Evolutionary conservation across 2,797 vertebrate species (phyloP), one percentile per base, ranked within the genome.

Genomic region (Champsocephalus gunnari): DNA sequence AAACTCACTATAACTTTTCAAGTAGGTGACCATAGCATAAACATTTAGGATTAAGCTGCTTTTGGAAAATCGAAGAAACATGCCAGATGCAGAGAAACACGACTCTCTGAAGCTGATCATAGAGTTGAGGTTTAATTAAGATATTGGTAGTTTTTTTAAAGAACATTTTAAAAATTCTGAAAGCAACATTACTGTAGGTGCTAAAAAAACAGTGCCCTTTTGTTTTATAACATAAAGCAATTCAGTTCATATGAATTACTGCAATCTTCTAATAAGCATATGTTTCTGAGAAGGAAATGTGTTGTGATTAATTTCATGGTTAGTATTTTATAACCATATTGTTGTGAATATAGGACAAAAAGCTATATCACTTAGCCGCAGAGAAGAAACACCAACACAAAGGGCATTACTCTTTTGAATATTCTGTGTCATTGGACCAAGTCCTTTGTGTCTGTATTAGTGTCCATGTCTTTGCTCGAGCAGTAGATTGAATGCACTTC

Each of bases 1-100:
- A 93, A 92, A 91, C 90, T 93, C 89, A 91, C 86, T 94, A 89
- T 92, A 88, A 89, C 92, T 92, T 91, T 94, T 95, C 34, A 96
- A 93, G 89, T 86, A 92, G 84, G 89, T 95, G 94, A 95, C 94
- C 95, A 94, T 92, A 94, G 93, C 91, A 12, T 93, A 90, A 92
- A 92, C 92, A 94, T 93, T 92, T 58, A 78, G 92, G 91, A 94
- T 79, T 91, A 91, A 89, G 84, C 68, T 83, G 66, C 38, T 81
- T 90, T 92, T 57, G 9, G 11, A n/a, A 44, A 54, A 63, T 1
- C 12, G 38, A 34, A 51, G 32, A 54, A 49, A 49, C 12, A 51
- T 50, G 44, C 3, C 13, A 54, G 10, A 4, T 43, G 2, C 17
- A 71, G 69, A 70, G 41, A 61, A n/a, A 49, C 41, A 48, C 21